These are phyloP conservation scores for Petroica traversi DNA, from an alignment of 2,113 vertebrate species.

Conservation along the genomic window DNA sequence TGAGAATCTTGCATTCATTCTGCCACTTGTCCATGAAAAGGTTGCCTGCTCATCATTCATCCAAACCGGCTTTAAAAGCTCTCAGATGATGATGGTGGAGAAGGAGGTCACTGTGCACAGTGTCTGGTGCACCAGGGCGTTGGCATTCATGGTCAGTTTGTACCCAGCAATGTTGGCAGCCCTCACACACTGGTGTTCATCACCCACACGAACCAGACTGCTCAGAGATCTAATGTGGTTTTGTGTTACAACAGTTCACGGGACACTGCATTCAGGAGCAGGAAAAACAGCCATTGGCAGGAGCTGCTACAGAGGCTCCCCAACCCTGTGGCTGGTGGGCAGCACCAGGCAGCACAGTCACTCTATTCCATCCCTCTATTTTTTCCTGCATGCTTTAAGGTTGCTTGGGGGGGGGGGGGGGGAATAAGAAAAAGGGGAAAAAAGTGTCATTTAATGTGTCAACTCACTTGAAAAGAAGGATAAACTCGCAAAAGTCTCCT, in stretches of 20 bases:
- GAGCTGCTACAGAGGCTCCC: background rate
- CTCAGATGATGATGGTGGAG: background rate
- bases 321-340: background rate
- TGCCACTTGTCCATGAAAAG: background rate
- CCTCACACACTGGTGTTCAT: background rate
- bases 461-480: background rate
- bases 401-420: background rate
- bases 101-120: background rate
- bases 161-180: background rate
- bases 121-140: rapidly evolving
- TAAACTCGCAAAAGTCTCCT: background rate
- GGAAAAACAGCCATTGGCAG: background rate
- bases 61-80: background rate
- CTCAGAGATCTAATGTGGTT: background rate
- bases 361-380: background rate
- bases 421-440: rapidly evolving
- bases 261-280: background rate
- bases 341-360: background rate
- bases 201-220: background rate
- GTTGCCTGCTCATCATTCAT: background rate
- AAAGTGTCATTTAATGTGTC: background rate
- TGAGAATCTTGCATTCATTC: background rate
- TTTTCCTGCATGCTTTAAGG: background rate
- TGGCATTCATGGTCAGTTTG: background rate
- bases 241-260: background rate